These are phyloP conservation scores for Cryptotis parvus DNA, from an alignment of 2,113 vertebrate genomes.

Conservation along the genomic window DNA sequence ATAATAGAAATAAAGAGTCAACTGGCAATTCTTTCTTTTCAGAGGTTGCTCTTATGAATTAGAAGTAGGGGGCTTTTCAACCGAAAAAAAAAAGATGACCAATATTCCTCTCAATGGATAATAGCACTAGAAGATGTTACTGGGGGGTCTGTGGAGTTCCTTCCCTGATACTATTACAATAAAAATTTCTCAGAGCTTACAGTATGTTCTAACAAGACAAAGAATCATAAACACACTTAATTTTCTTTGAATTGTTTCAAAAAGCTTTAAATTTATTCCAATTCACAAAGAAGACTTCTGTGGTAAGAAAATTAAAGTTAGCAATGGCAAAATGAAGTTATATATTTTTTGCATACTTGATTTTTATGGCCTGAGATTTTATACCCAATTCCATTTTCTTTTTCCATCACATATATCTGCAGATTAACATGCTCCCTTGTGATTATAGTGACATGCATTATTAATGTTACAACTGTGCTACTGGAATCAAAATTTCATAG, in stretches of 20 bases:
- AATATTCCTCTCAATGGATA: rapidly evolving
- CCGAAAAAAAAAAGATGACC: neutral
- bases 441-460: neutral
- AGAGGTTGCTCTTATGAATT: too few relatives aligned
- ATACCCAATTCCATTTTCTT: conserved; percentile 8
- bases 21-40: neutral
- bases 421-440: neutral
- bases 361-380: conserved; percentile 46
- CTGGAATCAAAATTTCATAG: conserved; percentile 31
- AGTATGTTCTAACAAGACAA: neutral
- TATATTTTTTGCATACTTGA: neutral
- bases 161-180: neutral
- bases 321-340: conserved; percentile 45
- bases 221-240: neutral
- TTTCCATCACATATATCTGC: neutral
- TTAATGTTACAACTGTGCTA: conserved; percentile 18
- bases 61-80: neutral
- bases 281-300: conserved; percentile 28
- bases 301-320: conserved; percentile 53
- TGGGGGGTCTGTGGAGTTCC: rapidly evolving
- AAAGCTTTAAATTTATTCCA: neutral
- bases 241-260: neutral
- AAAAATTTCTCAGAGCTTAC: neutral
- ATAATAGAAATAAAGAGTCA: neutral
- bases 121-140: neutral